Evolutionary conservation across 1,140 invertebrate species (phyloP), one percentile per base, ranked within the genome.

Genomic region (Coelopa frigida): DNA sequence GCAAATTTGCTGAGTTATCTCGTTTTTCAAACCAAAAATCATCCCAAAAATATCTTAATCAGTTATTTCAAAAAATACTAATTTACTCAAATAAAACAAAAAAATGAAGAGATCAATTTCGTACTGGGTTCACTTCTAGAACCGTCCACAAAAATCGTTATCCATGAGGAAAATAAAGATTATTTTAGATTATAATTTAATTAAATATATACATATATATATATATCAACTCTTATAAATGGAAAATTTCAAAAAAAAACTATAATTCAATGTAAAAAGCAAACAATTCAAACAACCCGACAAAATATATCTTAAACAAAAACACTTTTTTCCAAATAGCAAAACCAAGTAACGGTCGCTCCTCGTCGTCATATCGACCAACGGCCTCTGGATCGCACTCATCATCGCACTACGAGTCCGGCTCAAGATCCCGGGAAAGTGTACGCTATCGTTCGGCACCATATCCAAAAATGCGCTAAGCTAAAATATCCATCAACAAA

Each of bases 291-390:
- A 47, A 32, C 21, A 15, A 14, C n/a, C 15, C 46, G 14, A 33
- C 32, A 29, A 41, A 17, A 43, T 18, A 44, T 46, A 37, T 12
- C 36, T 26, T 27, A 49, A 11, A 31, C 31, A 36, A 44, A 49
- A 43, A 24, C 27, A 23, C 38, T 27, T 46, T 38, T 33, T 55
- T 61, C 44, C 51, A 67, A 66, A 61, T 67, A 66, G 63, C 63
- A 52, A 66, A 67, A 63, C 60, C 63, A 63, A 67, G 63, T 58
- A 67, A 67, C 49, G 63, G 63, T 66, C 63, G 63, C 49, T 67
- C 63, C 21, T 67, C 63, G 56, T 66, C 63, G 53, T 66, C 62
- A 54, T 66, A 66, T 63, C 56, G 62, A 58, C 62, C 63, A 42
- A 57, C 62, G 38, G 59, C 62, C 41, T 66, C 62, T 55, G 60